Percentiles rank a stretch among this genome's conserved stretches.
Conservation (phyloP, 2,888 invertebrate genomes). For the Stegana nigrithorax region DNA sequence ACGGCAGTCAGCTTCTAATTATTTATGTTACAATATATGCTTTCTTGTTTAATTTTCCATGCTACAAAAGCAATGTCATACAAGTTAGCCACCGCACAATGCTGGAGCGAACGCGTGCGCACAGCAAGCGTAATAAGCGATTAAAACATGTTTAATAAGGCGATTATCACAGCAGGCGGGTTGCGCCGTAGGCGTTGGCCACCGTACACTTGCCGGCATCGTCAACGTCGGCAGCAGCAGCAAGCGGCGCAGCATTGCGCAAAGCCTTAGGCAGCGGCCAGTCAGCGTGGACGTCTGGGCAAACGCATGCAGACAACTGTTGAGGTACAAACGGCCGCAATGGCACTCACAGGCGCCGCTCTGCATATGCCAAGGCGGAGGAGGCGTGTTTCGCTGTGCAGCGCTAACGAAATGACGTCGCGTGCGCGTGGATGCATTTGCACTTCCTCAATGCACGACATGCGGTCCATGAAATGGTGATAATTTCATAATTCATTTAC, state of each 20-base stretch:
- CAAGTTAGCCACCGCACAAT: too few species aligned
- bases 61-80: too few species aligned
- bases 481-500: conserved; percentile 56
- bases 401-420: too few species aligned
- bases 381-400: too few species aligned
- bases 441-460: conserved; percentile 6
- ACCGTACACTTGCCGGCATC: conserved; percentile 1
- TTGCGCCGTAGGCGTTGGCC: conserved; percentile 23
- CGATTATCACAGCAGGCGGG: conserved; percentile 65
- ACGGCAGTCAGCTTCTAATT: too few species aligned
- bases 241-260: background rate
- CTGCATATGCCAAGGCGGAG: too few species aligned
- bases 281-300: background rate
- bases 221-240: background rate
- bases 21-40: too few species aligned
- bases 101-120: too few species aligned
- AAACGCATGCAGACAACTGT: background rate
- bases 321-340: background rate
- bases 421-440: too few species aligned
- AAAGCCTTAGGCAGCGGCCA: background rate
- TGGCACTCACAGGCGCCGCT: too few species aligned
- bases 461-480: conserved; percentile 19
- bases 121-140: conserved; percentile 22
- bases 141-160: conserved; percentile 62
- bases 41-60: too few species aligned